Percentiles rank a stretch among this genome's conserved stretches.
phyloP scores from a whole-genome alignment of 1,140 invertebrate species.

The Arctopsyche grandis region DNA sequence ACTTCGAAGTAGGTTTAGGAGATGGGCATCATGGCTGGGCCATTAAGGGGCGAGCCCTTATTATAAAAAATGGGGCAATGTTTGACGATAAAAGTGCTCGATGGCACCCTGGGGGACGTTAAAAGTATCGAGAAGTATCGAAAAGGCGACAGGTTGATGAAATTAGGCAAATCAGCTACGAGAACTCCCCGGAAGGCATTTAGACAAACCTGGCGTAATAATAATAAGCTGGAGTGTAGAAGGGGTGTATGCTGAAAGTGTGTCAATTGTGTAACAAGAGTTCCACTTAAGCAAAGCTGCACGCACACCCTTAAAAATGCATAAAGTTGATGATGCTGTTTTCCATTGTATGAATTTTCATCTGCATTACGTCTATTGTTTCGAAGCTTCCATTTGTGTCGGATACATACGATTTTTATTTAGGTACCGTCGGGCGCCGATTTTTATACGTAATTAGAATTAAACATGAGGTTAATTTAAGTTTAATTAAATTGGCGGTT shows the following conservation, averaged over 20 bases:
- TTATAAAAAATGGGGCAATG: conserved; percentile 27
- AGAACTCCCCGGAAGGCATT: neutral
- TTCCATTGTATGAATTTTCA: neutral
- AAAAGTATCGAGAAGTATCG: conserved; percentile 26
- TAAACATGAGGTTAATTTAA: too few relatives aligned
- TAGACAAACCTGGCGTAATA: neutral
- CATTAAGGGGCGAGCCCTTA: conserved; percentile 10
- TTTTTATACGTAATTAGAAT: too few relatives aligned
- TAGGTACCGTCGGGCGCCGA: too few relatives aligned
- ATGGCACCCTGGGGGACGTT: conserved; percentile 15
- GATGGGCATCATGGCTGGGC: neutral
- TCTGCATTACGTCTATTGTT: neutral
- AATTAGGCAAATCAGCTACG: conserved; percentile 7
- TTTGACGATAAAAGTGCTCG: conserved; percentile 29
- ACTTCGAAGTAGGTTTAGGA: too few relatives aligned
- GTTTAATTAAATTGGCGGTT: too few relatives aligned
- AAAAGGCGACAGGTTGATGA: conserved; percentile 32
- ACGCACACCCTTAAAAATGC: neutral
- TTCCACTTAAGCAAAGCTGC: neutral
- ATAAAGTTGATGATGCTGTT: neutral
- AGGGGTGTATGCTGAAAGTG: neutral
- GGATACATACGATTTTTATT: too few relatives aligned
- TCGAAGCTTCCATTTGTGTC: too few relatives aligned
- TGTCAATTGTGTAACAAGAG: neutral
- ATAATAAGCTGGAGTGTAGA: neutral